Conservation (phyloP, 2,797 vertebrate genomes). For the Siniperca scherzeri region DNA sequence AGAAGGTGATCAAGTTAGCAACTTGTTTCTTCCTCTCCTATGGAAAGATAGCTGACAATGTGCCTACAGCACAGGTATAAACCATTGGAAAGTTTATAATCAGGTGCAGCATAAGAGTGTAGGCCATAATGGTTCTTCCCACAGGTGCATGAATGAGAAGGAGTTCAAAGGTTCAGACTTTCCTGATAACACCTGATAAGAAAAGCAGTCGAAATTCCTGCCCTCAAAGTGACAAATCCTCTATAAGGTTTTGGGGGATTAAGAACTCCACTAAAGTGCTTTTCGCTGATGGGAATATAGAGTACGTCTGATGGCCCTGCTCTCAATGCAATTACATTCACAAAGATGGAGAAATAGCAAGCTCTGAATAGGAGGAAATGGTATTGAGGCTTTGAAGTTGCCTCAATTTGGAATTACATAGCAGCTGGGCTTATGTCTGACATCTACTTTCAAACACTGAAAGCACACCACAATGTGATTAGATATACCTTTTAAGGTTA, state of each 20-base stretch:
- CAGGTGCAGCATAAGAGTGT: background rate
- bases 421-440: slow-evolving; percentile 19
- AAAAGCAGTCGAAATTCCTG: slow-evolving; percentile 57
- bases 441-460: slow-evolving; percentile 16
- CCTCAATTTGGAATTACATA: slow-evolving; percentile 45
- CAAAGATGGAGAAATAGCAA: slow-evolving; percentile 52
- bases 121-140: slow-evolving; percentile 16
- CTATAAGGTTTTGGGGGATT: slow-evolving; percentile 58
- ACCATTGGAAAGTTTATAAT: background rate
- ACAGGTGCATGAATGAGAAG: slow-evolving; percentile 52
- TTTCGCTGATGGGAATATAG: slow-evolving; percentile 55
- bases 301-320: slow-evolving; percentile 49
- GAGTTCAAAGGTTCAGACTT: slow-evolving; percentile 58
- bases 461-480: slow-evolving; percentile 15
- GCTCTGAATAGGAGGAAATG: slow-evolving; percentile 45
- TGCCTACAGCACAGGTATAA: background rate
- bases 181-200: slow-evolving; percentile 69
- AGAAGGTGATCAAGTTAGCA: slow-evolving; percentile 3
- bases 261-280: slow-evolving; percentile 60
- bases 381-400: slow-evolving; percentile 50
- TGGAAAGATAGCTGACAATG: background rate
- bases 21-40: background rate
- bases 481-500: slow-evolving; percentile 9
- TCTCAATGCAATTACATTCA: slow-evolving; percentile 67
- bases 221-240: slow-evolving; percentile 67